These are phyloP conservation scores for Dysdera silvatica DNA, from an alignment of 1,140 invertebrate species.

Conservation along the genomic window DNA sequence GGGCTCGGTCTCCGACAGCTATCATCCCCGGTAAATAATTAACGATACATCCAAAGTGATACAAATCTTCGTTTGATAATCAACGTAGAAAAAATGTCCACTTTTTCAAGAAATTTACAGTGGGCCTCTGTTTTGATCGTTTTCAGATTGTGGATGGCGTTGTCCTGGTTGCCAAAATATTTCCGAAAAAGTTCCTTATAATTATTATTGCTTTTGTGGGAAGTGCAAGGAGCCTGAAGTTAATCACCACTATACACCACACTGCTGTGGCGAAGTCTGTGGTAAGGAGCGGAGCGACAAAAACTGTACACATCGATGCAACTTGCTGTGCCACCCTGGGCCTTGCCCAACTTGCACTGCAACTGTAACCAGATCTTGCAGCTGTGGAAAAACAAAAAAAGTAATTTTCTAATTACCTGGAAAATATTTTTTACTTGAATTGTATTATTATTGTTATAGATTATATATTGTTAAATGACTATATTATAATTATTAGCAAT, in stretches of 20 bases:
- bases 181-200: constrained; percentile 55
- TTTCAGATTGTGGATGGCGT: constrained; percentile 67
- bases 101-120: no score
- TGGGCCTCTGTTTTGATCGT: not conserved
- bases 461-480: no score
- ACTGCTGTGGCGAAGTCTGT: constrained; percentile 82
- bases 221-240: constrained; percentile 62
- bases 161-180: constrained; percentile 85
- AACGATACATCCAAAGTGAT: not conserved
- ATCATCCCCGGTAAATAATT: constrained; percentile 37
- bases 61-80: not conserved
- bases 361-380: constrained; percentile 49
- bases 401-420: constrained; percentile 5
- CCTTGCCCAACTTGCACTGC: constrained; percentile 65
- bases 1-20: constrained; percentile 72
- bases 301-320: constrained; percentile 75
- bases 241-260: constrained; percentile 65
- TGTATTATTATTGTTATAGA: no score
- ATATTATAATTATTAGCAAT: no score
- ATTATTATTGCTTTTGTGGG: constrained; percentile 77
- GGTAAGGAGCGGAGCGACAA: constrained; percentile 48
- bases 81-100: not conserved
- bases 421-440: constrained; percentile 23
- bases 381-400: constrained; percentile 46
- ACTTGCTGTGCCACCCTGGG: constrained; percentile 80